Evolutionary conservation across 92 coral and sea anemone species (phyloP).

Genomic region (Meandrina meandrites): DNA sequence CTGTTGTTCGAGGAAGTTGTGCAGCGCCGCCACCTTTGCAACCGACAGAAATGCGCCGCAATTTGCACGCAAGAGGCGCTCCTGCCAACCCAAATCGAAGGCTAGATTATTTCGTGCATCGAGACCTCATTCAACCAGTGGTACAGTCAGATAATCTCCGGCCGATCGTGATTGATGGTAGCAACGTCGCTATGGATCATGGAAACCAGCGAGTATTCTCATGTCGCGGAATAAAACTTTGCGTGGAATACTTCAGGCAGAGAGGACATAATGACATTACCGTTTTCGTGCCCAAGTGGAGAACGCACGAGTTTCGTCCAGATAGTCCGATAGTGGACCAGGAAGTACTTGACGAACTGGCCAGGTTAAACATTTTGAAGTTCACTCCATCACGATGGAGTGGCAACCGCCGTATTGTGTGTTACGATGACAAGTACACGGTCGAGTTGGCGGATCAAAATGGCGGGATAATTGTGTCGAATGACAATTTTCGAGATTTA

Average conservation of each 20-base stretch:
- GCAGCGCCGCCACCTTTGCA: constrained; percentile 3
- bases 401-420: constrained; percentile 77
- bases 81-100: background rate
- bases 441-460: constrained; percentile 71
- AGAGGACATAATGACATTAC: constrained; percentile 93
- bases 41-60: background rate
- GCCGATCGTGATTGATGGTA: constrained; percentile 93
- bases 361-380: constrained; percentile 50
- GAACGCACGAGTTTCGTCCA: constrained; percentile 67
- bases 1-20: constrained; percentile 26
- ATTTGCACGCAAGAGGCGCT: constrained; percentile 1
- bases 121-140: background rate
- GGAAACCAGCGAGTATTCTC: constrained; percentile 90
- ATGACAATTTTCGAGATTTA: constrained; percentile 88
- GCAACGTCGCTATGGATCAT: constrained; percentile 98
- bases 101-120: background rate
- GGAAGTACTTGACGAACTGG: constrained; percentile 64
- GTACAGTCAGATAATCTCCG: constrained; percentile 41
- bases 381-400: constrained; percentile 85
- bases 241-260: constrained; percentile 76
- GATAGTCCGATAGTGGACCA: constrained; percentile 74
- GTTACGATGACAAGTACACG: constrained; percentile 92
- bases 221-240: constrained; percentile 84
- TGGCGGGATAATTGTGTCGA: constrained; percentile 92
- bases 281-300: constrained; percentile 90